phyloP scores from a whole-genome alignment of 1,140 invertebrate genomes.

The Tetramorium simillimum region DNA sequence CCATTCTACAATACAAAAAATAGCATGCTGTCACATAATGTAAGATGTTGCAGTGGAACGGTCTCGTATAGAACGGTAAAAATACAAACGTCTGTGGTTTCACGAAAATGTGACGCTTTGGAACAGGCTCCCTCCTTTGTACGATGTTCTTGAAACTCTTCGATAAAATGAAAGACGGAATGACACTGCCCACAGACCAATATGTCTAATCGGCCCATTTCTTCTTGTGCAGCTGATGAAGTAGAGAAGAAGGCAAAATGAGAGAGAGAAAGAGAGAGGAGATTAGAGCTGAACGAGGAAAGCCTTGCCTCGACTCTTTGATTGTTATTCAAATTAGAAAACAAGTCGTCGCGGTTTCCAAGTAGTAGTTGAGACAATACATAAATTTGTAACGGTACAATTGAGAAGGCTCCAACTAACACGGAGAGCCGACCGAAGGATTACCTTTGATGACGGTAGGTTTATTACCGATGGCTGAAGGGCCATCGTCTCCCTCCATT shows the following conservation, averaged over 20 bases:
- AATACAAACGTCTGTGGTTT: conserved; percentile 81
- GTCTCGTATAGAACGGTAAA: neutral
- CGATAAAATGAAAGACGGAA: conserved; percentile 91
- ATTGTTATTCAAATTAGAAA: neutral
- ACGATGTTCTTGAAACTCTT: conserved; percentile 90
- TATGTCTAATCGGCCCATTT: conserved; percentile 91
- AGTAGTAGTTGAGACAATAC: neutral
- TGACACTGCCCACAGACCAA: conserved; percentile 93
- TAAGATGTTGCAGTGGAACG: too few species aligned
- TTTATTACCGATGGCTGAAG: conserved; percentile 89
- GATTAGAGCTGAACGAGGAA: too few species aligned
- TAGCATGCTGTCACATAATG: too few species aligned
- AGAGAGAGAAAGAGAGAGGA: too few species aligned
- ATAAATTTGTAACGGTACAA: neutral
- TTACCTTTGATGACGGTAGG: conserved; percentile 89
- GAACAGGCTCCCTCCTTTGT: conserved; percentile 81
- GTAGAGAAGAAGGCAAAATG: neutral
- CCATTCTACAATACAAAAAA: conserved; percentile 86
- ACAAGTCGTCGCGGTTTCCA: neutral
- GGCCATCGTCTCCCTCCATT: conserved; percentile 86
- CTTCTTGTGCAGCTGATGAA: conserved; percentile 89
- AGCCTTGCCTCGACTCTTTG: neutral
- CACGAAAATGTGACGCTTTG: conserved; percentile 81
- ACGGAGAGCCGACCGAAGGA: neutral
- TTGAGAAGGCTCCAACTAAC: too few species aligned